Base-by-base conservation (phyloP, 1,140 invertebrate species). In the Hormaphis cornu region DNA sequence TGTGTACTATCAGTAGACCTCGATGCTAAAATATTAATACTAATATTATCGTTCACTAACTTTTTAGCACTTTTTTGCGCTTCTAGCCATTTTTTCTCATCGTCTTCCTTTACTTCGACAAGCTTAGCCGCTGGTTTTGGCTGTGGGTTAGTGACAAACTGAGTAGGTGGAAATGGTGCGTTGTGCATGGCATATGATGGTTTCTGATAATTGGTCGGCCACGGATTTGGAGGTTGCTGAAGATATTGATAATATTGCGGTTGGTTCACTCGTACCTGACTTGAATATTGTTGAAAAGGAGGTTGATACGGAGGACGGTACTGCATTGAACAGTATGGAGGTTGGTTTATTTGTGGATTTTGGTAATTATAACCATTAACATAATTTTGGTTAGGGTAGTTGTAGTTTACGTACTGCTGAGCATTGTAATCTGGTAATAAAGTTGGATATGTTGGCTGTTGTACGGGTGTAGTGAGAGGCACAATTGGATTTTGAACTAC, bases 61-160 rank as follows among this genome's bases (percentile, higher is more conserved):
- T 66, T 44, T 8, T 66, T 66, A 7, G 44, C 61, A 30, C 50
- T 44, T 48, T 50, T 66, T 35, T 66, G 61, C 24, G 61, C 61
- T 35, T 66, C 61, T n/a, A 66, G 12, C 61, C 61, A 66, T 46
- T 66, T 66, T 35, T 66, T 66, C 28, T 66, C 61, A 16, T 66
- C 61, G 10, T 66, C 61, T 66, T 66, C 61, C 1, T 66, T 66
- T n/a, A 63, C 58, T 48, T 66, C 61, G 4, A 66, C 42, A 22
- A 66, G 8, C 24, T 66, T 66, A 8, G 61, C 61, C 50, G 48
- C 61, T 3, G 61, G 44, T 35, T 66, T 66, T 16, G 61, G 61
- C 24, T 48, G 61, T 35, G 61, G 44, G 35, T 24, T 66, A 22
- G 61, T 16, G 14, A 66, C 61, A 48, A 66, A 66, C 18, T 66